Evolutionary conservation across 1,140 invertebrate genomes (phyloP).

Genomic region (Dendroctonus valens): DNA sequence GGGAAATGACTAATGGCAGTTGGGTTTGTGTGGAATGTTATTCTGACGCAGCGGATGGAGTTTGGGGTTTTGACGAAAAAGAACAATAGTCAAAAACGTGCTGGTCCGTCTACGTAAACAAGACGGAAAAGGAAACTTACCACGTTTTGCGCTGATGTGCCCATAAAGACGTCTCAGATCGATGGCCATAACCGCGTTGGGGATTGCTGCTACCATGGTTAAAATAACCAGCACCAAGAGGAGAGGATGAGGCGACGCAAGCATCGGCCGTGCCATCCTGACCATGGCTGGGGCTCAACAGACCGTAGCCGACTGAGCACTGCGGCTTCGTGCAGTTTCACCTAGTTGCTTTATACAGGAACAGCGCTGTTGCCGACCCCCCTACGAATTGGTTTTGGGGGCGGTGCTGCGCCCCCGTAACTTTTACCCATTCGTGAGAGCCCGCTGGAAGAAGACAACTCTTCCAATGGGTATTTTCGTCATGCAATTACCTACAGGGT

Average conservation of each 20-base stretch:
- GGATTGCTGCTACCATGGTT: constrained; percentile 56
- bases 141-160: constrained; percentile 62
- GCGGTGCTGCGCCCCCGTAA: constrained; percentile 26
- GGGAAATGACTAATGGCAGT: too few relatives aligned
- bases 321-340: constrained; percentile 27
- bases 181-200: constrained; percentile 59
- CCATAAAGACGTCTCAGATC: constrained; percentile 68
- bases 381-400: constrained; percentile 12
- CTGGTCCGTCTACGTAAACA: too few relatives aligned
- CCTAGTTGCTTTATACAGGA: constrained; percentile 31
- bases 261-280: constrained; percentile 48
- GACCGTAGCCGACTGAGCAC: constrained; percentile 35
- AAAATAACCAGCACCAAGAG: constrained; percentile 52
- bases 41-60: too few relatives aligned
- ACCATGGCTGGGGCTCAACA: constrained; percentile 45
- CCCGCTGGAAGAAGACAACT: constrained; percentile 9
- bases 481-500: background rate
- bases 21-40: too few relatives aligned
- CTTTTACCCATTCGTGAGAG: constrained; percentile 13
- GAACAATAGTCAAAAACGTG: too few relatives aligned
- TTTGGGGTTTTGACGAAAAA: too few relatives aligned
- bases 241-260: constrained; percentile 48
- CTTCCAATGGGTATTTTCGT: constrained; percentile 1
- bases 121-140: constrained; percentile 51
- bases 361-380: constrained; percentile 24